Evolutionary conservation across 2,888 invertebrate genomes (phyloP), one percentile per base, ranked within the genome.

Genomic region (Catocala nupta): DNA sequence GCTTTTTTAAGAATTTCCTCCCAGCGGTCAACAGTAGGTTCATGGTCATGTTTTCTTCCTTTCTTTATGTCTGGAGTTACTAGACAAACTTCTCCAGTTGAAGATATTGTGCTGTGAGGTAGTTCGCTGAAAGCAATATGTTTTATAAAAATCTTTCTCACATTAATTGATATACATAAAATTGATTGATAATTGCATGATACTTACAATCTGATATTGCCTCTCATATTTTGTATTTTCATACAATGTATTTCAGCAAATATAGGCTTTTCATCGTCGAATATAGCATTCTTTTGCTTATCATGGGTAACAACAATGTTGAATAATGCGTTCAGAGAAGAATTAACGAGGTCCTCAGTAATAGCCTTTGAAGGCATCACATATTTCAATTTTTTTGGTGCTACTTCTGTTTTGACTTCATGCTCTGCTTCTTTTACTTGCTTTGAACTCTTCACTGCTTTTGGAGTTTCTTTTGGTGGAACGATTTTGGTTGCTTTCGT

Each of bases 41-140:
- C 97, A 85, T 96, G 96, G 73, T 98, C 97, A 62, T 95, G 91
- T 78, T 95, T 96, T 33, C 94, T 94, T 5, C 96, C 96, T 75
- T 95, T 96, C 80, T 96, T 95, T 49, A 97, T 86, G 84, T 98
- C 98, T 7, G 96, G 95, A 42, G 97, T 97, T 81, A 98, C 96
- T 11, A 98, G 86, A 68, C 97, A 97, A 25, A 98, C 95, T 75
- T 97, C 97, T 65, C 96, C 95, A 3, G 95, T 95, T 2, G 95
- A 93, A 42, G 95, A 92, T n/a, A 96, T 87, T 48, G 97, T 86
- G 2, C 96, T 94, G 82, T 97, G 95, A 53, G 96, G 96, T 45
- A 93, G 70, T 10, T 88, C 75, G 82, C 93, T 93, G 36, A 58
- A 66, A 77, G 70, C 36, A 47, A 34, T 11, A 33, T 53, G 39